Evolutionary conservation across 2,888 invertebrate species (phyloP).

Genomic region (Colostygia pectinataria): DNA sequence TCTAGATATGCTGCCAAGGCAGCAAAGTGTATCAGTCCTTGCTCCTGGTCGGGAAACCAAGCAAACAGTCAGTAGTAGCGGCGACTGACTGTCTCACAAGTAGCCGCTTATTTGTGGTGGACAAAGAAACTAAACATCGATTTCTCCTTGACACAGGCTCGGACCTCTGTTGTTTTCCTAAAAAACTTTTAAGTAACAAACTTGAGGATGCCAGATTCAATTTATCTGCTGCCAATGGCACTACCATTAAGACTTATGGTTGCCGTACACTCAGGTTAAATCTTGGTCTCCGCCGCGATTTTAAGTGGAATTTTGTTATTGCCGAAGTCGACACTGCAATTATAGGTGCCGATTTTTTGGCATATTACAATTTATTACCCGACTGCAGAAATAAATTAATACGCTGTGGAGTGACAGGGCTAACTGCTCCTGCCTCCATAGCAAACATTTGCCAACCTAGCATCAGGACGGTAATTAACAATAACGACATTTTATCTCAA

Average conservation of each 20-base stretch:
- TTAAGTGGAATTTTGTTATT: neutral
- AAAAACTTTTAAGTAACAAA: neutral
- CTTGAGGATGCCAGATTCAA: neutral
- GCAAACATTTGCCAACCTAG: too few relatives aligned
- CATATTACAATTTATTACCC: neutral
- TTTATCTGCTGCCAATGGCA: neutral
- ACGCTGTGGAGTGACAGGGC: too few relatives aligned
- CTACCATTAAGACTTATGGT: neutral
- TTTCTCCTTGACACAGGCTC: neutral
- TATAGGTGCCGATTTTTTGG: neutral
- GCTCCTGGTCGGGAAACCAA: neutral
- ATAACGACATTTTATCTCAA: too few relatives aligned
- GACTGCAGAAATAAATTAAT: too few relatives aligned
- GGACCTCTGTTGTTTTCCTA: neutral
- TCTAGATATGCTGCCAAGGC: constrained; percentile 26
- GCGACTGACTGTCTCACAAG: neutral
- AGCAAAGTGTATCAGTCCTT: neutral
- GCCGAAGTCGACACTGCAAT: neutral
- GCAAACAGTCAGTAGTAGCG: neutral
- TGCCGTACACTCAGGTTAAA: neutral
- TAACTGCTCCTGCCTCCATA: too few relatives aligned
- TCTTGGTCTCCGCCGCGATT: neutral
- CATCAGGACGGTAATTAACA: too few relatives aligned
- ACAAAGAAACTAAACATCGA: neutral
- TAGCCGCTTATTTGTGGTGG: neutral